phyloP scores from a whole-genome alignment of 1,140 invertebrate genomes.

The Calliopsis andreniformis region DNA sequence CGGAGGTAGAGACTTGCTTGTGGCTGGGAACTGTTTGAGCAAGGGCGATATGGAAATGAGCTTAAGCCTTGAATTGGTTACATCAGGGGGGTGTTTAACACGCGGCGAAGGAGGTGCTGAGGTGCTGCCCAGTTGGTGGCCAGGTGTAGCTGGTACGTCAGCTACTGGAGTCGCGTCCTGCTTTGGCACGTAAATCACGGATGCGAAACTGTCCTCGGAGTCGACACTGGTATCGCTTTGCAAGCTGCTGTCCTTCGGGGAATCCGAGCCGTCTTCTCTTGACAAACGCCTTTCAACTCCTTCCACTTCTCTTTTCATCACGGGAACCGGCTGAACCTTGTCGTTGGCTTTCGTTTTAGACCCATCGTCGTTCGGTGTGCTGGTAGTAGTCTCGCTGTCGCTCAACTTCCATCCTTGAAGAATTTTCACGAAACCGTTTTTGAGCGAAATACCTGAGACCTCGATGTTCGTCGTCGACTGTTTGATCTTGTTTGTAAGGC shows the following conservation, averaged over 20 bases:
- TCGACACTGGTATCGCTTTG: slow-evolving; percentile 96
- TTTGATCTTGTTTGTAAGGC: slow-evolving; percentile 90
- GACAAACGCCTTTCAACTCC: slow-evolving; percentile 84
- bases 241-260: slow-evolving; percentile 94
- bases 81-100: slow-evolving; percentile 77
- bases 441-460: slow-evolving; percentile 85
- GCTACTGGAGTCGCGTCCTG: slow-evolving; percentile 71
- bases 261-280: slow-evolving; percentile 93
- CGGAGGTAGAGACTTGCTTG: slow-evolving; percentile 74
- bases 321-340: slow-evolving; percentile 66
- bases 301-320: slow-evolving; percentile 71
- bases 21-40: slow-evolving; percentile 76
- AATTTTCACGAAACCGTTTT: slow-evolving; percentile 87
- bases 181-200: slow-evolving; percentile 93
- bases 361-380: slow-evolving; percentile 38
- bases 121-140: slow-evolving; percentile 69
- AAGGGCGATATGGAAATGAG: slow-evolving; percentile 76
- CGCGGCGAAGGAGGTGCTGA: slow-evolving; percentile 66
- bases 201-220: slow-evolving; percentile 95
- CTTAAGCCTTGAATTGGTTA: slow-evolving; percentile 71
- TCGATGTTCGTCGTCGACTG: slow-evolving; percentile 90
- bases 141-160: slow-evolving; percentile 36
- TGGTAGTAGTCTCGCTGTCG: slow-evolving; percentile 78
- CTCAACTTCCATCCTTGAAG: slow-evolving; percentile 88
- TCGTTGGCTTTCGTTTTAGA: slow-evolving; percentile 28